These are phyloP conservation scores for Aphelenchoides fujianensis DNA, from an alignment of 1,140 invertebrate genomes.

Conservation along the genomic window DNA sequence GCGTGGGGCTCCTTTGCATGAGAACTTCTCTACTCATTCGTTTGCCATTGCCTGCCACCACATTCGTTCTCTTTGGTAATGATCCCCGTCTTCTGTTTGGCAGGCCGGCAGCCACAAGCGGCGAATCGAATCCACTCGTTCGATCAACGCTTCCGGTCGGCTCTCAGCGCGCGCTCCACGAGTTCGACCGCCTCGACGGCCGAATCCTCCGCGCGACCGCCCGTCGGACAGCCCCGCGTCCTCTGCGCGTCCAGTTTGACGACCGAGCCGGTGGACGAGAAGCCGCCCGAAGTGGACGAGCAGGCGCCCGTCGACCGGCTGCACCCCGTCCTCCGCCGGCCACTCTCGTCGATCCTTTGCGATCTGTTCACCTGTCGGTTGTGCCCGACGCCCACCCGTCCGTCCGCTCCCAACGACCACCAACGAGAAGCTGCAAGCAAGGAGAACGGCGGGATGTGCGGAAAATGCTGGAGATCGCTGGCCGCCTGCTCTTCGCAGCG, in stretches of 20 bases:
- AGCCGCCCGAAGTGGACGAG: background rate
- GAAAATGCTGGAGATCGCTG: background rate
- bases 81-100: too few species aligned
- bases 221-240: background rate
- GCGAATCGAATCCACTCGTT: background rate
- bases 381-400: background rate
- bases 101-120: background rate
- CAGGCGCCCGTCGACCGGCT: background rate
- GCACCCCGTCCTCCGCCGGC: background rate
- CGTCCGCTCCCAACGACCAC: background rate
- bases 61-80: too few species aligned
- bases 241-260: background rate
- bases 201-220: background rate
- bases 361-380: background rate
- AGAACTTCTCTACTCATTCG: too few species aligned
- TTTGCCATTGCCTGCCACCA: too few species aligned
- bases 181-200: background rate
- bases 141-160: background rate
- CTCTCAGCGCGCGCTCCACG: background rate
- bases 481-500: background rate
- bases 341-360: background rate
- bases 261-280: conserved; percentile 1
- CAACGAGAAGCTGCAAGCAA: background rate
- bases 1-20: too few species aligned
- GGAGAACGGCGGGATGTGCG: background rate